These are phyloP conservation scores for Takifugu ocellatus DNA, from an alignment of 2,797 vertebrate species.

Conservation along the genomic window DNA sequence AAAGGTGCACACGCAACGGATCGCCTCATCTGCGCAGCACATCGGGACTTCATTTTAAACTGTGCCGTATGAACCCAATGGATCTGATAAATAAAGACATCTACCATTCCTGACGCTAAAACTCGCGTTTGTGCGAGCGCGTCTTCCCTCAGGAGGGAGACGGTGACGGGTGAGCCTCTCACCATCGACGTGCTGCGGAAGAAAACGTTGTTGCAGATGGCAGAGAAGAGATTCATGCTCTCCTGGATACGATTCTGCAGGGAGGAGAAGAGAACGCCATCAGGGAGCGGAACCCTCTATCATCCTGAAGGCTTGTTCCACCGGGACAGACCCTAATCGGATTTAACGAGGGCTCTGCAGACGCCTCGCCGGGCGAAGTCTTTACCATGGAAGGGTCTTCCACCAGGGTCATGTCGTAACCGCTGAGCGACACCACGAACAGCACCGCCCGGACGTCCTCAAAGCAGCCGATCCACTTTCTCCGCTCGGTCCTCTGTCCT, in stretches of 20 bases:
- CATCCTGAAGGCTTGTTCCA: conserved; percentile 4
- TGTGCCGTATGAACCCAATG: too few relatives aligned
- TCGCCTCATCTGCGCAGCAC: too few relatives aligned
- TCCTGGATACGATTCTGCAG: conserved; percentile 79
- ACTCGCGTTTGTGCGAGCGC: neutral
- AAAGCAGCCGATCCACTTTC: conserved; percentile 80
- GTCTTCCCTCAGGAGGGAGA: conserved; percentile 1
- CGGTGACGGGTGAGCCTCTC: conserved; percentile 23
- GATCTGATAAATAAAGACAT: too few relatives aligned
- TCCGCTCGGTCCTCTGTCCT: conserved; percentile 76
- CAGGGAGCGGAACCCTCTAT: conserved; percentile 2
- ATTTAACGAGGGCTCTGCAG: neutral
- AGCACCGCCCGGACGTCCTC: conserved; percentile 77
- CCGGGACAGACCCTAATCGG: neutral
- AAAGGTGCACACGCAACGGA: too few relatives aligned
- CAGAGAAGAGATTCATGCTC: conserved; percentile 77
- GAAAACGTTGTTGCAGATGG: conserved; percentile 80
- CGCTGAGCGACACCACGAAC: conserved; percentile 78
- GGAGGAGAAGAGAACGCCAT: conserved; percentile 15
- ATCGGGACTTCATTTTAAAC: too few relatives aligned
- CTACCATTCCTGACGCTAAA: neutral
- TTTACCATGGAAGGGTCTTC: conserved; percentile 75
- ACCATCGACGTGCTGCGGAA: conserved; percentile 79
- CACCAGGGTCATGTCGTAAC: conserved; percentile 78
- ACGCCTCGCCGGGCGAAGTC: neutral